phyloP scores from a whole-genome alignment of 92 coral and sea anemone genomes.

The Galaxea fascicularis region DNA sequence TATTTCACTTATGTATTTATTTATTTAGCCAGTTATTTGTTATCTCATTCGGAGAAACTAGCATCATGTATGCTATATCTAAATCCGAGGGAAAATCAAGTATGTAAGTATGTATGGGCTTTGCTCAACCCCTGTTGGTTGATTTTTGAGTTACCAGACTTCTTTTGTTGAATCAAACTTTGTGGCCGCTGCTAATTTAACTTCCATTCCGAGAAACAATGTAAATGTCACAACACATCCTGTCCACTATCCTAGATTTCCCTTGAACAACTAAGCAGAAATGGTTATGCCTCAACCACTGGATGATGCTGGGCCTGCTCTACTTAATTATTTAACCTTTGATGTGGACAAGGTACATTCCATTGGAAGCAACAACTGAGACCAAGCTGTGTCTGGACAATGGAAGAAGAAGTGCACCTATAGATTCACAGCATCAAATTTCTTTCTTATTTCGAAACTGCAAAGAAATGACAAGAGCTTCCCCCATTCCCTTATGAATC shows the following conservation, averaged over 20 bases:
- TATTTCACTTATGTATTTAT: no score
- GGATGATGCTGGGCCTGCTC: neutral
- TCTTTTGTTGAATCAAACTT: slow-evolving; percentile 52
- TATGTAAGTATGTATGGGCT: slow-evolving; percentile 51
- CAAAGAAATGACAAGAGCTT: slow-evolving; percentile 57
- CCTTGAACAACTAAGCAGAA: slow-evolving; percentile 10
- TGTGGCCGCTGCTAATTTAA: slow-evolving; percentile 28
- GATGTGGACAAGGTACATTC: slow-evolving; percentile 39
- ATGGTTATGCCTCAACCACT: slow-evolving; percentile 31
- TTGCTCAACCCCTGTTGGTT: slow-evolving; percentile 56
- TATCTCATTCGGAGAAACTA: no score
- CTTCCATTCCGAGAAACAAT: slow-evolving; percentile 34
- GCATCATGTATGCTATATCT: no score
- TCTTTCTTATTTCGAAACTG: slow-evolving; percentile 19
- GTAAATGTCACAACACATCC: no score
- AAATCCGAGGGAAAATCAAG: no score
- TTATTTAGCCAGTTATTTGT: no score
- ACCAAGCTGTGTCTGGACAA: slow-evolving; percentile 28
- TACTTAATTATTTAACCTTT: neutral
- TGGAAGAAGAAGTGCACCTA: slow-evolving; percentile 41
- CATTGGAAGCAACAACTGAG: slow-evolving; percentile 27
- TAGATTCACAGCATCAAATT: slow-evolving; percentile 59
- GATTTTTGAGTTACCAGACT: slow-evolving; percentile 42
- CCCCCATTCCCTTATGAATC: slow-evolving; percentile 38
- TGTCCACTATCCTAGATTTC: slow-evolving; percentile 31